Evolutionary conservation across 2,113 vertebrate genomes (phyloP), one percentile per base, ranked within the genome.

Genomic region (Coregonus clupeaformis): DNA sequence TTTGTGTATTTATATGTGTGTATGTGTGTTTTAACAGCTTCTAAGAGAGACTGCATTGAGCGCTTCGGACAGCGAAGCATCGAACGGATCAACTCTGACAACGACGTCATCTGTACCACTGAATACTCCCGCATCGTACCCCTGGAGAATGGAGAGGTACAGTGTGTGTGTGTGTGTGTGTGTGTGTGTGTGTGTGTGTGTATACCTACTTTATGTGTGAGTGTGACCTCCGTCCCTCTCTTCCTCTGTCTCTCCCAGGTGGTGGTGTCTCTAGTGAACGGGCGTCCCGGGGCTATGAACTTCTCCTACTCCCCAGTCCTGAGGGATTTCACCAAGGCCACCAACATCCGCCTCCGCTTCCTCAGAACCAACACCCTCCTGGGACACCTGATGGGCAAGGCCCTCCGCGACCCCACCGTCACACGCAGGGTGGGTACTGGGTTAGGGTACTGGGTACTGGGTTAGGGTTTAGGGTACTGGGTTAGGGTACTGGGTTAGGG

Each of bases 331-430:
- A 42, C 36, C 36, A 42, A 42, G 9, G 36, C 36, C 36, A 42
- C 36, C 36, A 97, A 95, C 85, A 96, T 99, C 89, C 86, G 95
- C 0, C 93, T 99, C 70, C 95, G 96, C 29, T 99, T 99, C 86
- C 92, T 99, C 73, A 93, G 95, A 55, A 99, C 98, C 5, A 99
- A 99, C 93, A 99, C 97, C 0, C 92, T 99, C 55, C 93, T 99
- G 2, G 98, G 97, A 1, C 98, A 99, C 86, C 93, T 99, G 82
- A 99, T 99, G 98, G 97, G 97, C 78, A 99, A 98, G 82, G 95
- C 97, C 0, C 92, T 98, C 67, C 87, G 95, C 2, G 97, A 99
- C 89, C 97, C 98, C n/a, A 99, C 98, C 0, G 98, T 99, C 80
- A 99, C 98, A 3, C 94, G 97, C 73, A 91, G 98, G 95, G 97